Evolutionary conservation across 2,888 invertebrate genomes (phyloP).

Genomic region (Melinopterus prodromus): DNA sequence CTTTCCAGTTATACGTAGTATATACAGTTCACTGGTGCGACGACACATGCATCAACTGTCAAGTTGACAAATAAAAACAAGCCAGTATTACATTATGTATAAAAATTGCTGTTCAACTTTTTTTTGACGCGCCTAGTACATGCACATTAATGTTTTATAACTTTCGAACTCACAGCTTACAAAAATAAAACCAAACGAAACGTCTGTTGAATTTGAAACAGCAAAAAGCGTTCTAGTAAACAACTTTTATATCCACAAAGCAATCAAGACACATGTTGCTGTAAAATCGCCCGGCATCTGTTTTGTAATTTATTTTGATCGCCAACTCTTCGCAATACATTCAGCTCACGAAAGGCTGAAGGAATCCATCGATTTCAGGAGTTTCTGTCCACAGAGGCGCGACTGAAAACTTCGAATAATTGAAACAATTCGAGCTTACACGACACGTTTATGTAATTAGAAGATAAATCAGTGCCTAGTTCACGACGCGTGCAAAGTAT

Average conservation of each 20-base stretch:
- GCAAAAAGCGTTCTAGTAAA: neutral
- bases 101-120: too few relatives aligned
- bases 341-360: neutral
- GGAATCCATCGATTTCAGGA: neutral
- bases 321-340: neutral
- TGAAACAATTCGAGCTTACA: neutral
- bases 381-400: neutral
- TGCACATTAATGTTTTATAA: too few relatives aligned
- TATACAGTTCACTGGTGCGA: too few relatives aligned
- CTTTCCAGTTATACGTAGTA: too few relatives aligned
- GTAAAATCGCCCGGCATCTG: neutral
- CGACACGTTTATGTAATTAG: neutral
- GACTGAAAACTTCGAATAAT: neutral
- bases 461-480: neutral
- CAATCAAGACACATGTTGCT: neutral
- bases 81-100: too few relatives aligned
- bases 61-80: too few relatives aligned
- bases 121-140: too few relatives aligned
- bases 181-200: too few relatives aligned
- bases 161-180: too few relatives aligned
- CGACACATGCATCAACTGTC: too few relatives aligned
- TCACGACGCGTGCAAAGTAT: neutral
- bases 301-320: neutral
- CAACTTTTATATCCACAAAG: neutral
- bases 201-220: neutral